Base-by-base conservation (phyloP, 1,140 invertebrate species). In the Mactra quadrangularis region DNA sequence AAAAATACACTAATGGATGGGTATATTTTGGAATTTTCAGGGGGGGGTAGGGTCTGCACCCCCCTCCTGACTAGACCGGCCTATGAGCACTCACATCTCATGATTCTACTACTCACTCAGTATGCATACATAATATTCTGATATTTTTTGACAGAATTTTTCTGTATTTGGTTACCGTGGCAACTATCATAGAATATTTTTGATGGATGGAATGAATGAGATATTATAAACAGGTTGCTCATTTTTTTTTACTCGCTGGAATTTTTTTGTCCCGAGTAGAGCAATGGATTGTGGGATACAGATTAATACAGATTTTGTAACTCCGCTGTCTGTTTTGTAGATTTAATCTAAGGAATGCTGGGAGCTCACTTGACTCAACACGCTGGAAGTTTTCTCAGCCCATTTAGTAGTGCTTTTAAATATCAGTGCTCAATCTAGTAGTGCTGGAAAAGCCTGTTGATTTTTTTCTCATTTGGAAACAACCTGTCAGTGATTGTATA, bases 81-180 rank as follows among this genome's bases (percentile, higher is more conserved):
- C n/a, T n/a, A n/a, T n/a, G n/a, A n/a, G n/a, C n/a, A n/a, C n/a
- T n/a, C n/a, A n/a, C n/a, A n/a, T n/a, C n/a, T n/a, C n/a, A n/a
- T n/a, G n/a, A n/a, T n/a, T n/a, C n/a, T n/a, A n/a, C n/a, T n/a
- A n/a, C n/a, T n/a, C n/a, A n/a, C n/a, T n/a, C n/a, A n/a, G n/a
- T n/a, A n/a, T n/a, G n/a, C n/a, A n/a, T n/a, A n/a, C n/a, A n/a
- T n/a, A n/a, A n/a, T n/a, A n/a, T n/a, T n/a, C n/a, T n/a, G n/a
- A n/a, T n/a, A n/a, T n/a, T 50, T 78, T 78, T 78, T 78, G 75
- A 78, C 75, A 78, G 75, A 78, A 52, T 78, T 78, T 78, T n/a
- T n/a, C n/a, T 64, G 62, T 66, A 66, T 68, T 52, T 66, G n/a
- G 75, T 78, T 78, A 31, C 75, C 75, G 66, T 78, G 62, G 75